Conservation (phyloP, 2,113 vertebrate species). For the Cepphus grylle region DNA sequence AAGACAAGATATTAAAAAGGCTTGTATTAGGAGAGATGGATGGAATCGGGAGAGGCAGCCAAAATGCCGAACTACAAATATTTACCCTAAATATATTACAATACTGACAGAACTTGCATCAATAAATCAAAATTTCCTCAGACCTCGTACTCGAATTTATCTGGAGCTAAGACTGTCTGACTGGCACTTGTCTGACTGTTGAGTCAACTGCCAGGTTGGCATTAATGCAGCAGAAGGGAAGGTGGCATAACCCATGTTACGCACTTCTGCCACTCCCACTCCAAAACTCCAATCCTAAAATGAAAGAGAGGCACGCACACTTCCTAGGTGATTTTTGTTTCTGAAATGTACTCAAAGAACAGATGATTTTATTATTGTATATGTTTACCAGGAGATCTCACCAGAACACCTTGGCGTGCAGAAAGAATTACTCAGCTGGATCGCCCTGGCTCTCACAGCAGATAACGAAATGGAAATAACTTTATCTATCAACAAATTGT, state of each 20-base stretch:
- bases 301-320: neutral
- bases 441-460: neutral
- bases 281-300: neutral
- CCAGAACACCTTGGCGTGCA: neutral
- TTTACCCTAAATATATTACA: neutral
- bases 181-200: neutral
- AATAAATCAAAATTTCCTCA: neutral
- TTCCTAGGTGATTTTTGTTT: neutral
- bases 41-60: neutral
- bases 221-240: neutral
- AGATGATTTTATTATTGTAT: neutral
- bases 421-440: constrained; percentile 15
- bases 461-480: constrained; percentile 49
- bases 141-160: neutral
- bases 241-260: rapidly evolving
- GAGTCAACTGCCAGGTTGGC: neutral
- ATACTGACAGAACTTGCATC: neutral
- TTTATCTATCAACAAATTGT: constrained; percentile 9
- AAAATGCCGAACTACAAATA: neutral
- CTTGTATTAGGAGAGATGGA: neutral
- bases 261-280: neutral
- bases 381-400: neutral
- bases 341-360: neutral
- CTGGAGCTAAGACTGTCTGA: neutral
- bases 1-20: neutral